Conservation (phyloP, 2,113 vertebrate species). For the Clarias batrachus region DNA sequence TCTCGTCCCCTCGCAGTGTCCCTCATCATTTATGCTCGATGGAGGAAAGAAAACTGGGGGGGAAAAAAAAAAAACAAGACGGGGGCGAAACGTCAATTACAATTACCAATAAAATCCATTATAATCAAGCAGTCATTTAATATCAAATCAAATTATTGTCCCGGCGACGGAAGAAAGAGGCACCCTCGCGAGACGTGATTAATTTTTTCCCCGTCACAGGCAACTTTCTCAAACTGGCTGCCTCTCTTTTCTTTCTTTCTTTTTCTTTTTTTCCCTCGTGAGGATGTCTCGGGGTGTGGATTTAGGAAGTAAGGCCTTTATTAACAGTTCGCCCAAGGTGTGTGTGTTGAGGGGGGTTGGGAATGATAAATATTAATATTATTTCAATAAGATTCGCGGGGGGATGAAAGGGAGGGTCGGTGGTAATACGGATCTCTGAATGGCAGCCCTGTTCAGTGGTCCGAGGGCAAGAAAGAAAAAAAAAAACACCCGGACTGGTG, state of each 20-base stretch:
- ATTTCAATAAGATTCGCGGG: constrained; percentile 58
- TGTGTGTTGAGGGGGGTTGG: constrained; percentile 11
- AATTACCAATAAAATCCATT: constrained; percentile 77
- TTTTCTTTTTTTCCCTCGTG: constrained; percentile 53
- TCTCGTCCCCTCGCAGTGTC: constrained; percentile 11
- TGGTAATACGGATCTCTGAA: constrained; percentile 13
- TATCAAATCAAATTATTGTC: constrained; percentile 75
- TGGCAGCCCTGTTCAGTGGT: constrained; percentile 33
- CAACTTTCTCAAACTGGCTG: constrained; percentile 63
- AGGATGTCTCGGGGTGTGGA: constrained; percentile 45
- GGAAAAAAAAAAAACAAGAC: constrained; percentile 27
- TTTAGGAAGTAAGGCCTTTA: constrained; percentile 69
- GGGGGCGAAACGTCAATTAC: constrained; percentile 65
- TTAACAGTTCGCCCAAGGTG: constrained; percentile 76
- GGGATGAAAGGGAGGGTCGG: constrained; percentile 21
- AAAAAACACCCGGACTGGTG: neutral
- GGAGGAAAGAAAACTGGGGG: constrained; percentile 28
- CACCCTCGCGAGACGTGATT: constrained; percentile 67
- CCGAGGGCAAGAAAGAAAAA: neutral
- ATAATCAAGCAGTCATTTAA: constrained; percentile 80
- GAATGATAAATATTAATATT: constrained; percentile 72
- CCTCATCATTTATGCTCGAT: constrained; percentile 49
- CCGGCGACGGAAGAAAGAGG: constrained; percentile 62
- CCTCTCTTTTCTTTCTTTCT: constrained; percentile 62
- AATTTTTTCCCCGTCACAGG: constrained; percentile 59